Evolutionary conservation across 2,888 invertebrate species (phyloP).

Genomic region (Sthenelais limicola): DNA sequence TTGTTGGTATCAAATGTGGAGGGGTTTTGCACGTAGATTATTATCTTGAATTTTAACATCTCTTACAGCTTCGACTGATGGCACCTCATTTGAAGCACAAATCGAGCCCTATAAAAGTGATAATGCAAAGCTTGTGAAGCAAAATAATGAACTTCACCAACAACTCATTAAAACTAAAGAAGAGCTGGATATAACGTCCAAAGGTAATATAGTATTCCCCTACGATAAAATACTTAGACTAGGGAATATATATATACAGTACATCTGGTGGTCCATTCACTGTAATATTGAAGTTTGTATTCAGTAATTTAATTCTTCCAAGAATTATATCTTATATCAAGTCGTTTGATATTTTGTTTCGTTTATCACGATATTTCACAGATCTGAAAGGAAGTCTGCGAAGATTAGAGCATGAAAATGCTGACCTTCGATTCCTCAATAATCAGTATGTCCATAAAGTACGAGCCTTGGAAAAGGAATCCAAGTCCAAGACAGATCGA

Average conservation of each 20-base stretch:
- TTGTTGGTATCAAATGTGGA: too few relatives aligned
- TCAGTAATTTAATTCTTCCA: too few relatives aligned
- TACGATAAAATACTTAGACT: neutral
- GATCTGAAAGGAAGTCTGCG: conserved; percentile 75
- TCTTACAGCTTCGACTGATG: conserved; percentile 7
- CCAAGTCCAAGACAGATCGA: conserved; percentile 76
- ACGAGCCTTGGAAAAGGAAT: conserved; percentile 78
- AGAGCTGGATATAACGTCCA: conserved; percentile 61
- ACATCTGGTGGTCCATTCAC: neutral
- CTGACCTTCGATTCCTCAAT: conserved; percentile 78
- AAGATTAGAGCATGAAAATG: conserved; percentile 73
- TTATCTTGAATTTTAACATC: too few relatives aligned
- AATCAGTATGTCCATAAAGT: conserved; percentile 77
- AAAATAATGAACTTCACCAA: conserved; percentile 72
- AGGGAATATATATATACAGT: neutral
- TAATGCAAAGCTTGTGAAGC: conserved; percentile 72
- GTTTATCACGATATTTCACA: conserved; percentile 47
- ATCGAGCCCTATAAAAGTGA: conserved; percentile 71
- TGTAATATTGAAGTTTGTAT: too few relatives aligned
- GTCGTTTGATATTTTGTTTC: too few relatives aligned
- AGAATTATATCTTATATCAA: too few relatives aligned
- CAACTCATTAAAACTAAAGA: conserved; percentile 68
- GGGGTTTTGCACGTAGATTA: too few relatives aligned
- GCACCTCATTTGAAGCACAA: conserved; percentile 36
- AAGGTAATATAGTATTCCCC: conserved; percentile 64